These are phyloP conservation scores for Malurus cyaneus DNA, from an alignment of 2,113 vertebrate species.

Conservation along the genomic window DNA sequence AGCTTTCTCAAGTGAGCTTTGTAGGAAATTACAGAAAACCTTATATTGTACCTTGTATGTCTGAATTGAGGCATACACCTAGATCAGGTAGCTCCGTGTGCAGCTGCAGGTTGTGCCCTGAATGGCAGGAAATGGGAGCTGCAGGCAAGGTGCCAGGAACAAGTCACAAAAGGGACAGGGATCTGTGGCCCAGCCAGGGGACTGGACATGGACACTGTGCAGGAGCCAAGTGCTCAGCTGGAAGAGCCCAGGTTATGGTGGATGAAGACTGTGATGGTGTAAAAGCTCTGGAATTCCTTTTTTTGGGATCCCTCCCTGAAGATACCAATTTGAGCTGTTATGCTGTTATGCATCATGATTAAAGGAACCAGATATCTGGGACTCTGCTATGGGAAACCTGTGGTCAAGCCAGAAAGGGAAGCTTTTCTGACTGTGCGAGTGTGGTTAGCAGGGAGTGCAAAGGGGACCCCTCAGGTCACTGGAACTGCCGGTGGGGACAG, in stretches of 20 bases:
- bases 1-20: background rate
- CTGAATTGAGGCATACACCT: background rate
- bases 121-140: background rate
- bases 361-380: background rate
- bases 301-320: background rate
- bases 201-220: accelerated
- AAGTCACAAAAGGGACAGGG: background rate
- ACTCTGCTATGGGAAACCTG: background rate
- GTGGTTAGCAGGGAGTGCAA: background rate
- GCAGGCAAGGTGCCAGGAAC: background rate
- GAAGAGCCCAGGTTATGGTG: background rate
- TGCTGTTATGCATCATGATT: background rate
- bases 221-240: background rate
- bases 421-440: background rate
- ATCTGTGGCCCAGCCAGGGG: background rate
- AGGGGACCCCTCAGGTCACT: too few relatives aligned
- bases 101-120: background rate
- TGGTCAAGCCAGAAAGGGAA: accelerated
- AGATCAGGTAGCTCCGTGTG: background rate
- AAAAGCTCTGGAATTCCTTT: background rate
- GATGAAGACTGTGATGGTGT: background rate
- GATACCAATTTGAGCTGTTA: background rate
- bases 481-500: background rate
- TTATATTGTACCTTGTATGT: background rate
- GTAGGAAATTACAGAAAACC: background rate